phyloP scores from a whole-genome alignment of 1,140 invertebrate species.

The Rhopalosiphum padi region DNA sequence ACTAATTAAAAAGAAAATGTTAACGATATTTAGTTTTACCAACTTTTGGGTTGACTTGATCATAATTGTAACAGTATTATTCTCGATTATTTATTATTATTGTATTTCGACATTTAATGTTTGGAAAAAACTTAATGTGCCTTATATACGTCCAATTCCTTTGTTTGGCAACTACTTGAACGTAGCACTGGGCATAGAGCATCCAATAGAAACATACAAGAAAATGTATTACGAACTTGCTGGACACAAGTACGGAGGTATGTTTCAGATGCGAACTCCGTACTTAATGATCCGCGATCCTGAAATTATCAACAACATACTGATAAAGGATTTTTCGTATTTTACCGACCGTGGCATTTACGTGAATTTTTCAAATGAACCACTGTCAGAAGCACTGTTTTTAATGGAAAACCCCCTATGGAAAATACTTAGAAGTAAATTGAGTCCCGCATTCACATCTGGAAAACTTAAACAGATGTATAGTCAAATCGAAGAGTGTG shows the following conservation, averaged over 20 bases:
- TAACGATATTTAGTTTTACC: not conserved
- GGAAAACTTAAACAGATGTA: constrained; percentile 70
- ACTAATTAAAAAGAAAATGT: not conserved
- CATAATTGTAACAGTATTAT: not conserved
- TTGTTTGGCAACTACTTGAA: constrained; percentile 5
- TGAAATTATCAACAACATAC: constrained; percentile 61
- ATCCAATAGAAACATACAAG: not conserved
- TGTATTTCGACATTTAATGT: not conserved
- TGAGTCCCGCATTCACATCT: constrained; percentile 69
- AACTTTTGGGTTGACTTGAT: not conserved
- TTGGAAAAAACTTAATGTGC: constrained; percentile 21
- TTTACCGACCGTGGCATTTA: constrained; percentile 64
- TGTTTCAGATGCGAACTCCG: constrained; percentile 42
- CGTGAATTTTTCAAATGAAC: constrained; percentile 62
- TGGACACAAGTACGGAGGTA: constrained; percentile 44
- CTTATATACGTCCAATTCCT: not conserved
- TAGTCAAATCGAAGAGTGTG: constrained; percentile 64
- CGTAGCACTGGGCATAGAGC: not conserved
- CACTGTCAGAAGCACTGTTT: constrained; percentile 67
- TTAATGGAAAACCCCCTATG: constrained; percentile 65
- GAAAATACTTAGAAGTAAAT: constrained; percentile 66
- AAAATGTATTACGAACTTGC: constrained; percentile 61
- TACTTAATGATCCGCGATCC: constrained; percentile 44
- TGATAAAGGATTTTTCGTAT: constrained; percentile 66
- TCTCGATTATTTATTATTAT: not conserved